Conservation (phyloP, 1,140 invertebrate species). For the Dryas iulia region DNA sequence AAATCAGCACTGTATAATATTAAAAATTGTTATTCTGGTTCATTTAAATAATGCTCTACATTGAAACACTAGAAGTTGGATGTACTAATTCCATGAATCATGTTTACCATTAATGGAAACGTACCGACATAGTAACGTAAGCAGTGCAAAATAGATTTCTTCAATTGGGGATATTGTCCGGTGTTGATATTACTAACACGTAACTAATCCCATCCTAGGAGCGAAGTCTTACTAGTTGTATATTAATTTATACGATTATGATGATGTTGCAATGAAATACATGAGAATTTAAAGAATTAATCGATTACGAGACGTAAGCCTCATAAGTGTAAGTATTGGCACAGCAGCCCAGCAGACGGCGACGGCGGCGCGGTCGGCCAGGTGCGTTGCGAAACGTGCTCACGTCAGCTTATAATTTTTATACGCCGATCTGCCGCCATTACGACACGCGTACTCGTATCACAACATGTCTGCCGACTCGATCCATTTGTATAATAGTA, state of each 20-base stretch:
- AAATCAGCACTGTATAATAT: too few species aligned
- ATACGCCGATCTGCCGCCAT: constrained; percentile 56
- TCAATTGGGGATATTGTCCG: not conserved
- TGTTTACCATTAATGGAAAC: constrained; percentile 6
- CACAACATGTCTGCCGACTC: constrained; percentile 43
- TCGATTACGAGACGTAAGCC: constrained; percentile 3
- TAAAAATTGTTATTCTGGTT: not conserved
- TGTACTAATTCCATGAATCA: constrained; percentile 5
- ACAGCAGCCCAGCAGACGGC: constrained; percentile 15
- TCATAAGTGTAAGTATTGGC: constrained; percentile 6
- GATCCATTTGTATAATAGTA: constrained; percentile 10
- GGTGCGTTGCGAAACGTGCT: constrained; percentile 57
- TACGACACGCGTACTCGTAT: constrained; percentile 53
- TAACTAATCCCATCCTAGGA: not conserved
- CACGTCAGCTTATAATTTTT: constrained; percentile 64
- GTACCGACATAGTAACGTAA: constrained; percentile 1
- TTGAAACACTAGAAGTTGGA: not conserved
- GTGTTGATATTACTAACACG: not conserved
- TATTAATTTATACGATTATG: not conserved
- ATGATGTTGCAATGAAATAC: not conserved
- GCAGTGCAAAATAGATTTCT: not conserved
- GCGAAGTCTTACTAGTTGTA: not conserved
- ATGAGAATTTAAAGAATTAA: not conserved
- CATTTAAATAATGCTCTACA: not conserved
- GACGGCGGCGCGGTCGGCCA: constrained; percentile 26